Evolutionary conservation across 2,888 invertebrate species (phyloP), one percentile per base, ranked within the genome.

Genomic region (Drosophila longiperda): DNA sequence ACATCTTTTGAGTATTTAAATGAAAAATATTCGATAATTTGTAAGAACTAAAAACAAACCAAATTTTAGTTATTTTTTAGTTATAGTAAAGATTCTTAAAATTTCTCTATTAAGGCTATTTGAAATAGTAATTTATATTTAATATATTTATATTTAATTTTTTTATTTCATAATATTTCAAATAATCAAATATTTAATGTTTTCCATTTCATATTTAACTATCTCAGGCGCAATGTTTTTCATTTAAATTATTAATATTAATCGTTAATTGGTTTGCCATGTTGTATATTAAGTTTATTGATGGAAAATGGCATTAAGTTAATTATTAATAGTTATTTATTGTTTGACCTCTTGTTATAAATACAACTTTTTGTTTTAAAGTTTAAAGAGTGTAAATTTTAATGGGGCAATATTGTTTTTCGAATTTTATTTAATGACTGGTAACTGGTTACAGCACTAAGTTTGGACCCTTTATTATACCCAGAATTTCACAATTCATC

Each of bases 401-500:
- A 23, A 23, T 45, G 20, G 20, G 20, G 20, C 15, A 8, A 4
- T 23, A 8, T 45, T 23, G 8, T 15, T 45, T 12, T 7, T 20
- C 12, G 42, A 12, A 1, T 42, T 1, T 20, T 12, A 11, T 29
- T 29, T 29, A 29, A 29, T 29, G 11, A n/a, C 42, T 11, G 1
- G 1, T 0, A 12, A 20, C 6, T 12, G 12, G 20, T 20, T 1
- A 7, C 0, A 1, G 12, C 12, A 45, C 12, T 12, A 3, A 20
- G 20, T 8, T 45, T 8, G 12, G 23, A 2, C 45, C 23, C 1
- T 3, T 0, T 45, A 15, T 15, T n/a, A 2, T n/a, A 11, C 0
- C 2, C 94, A 96, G 96, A 20, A 93, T 96, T 83, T 96, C 96
- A 0, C 96, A 97, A 90, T 94, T 95, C 9, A 96, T 96, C 0